Evolutionary conservation across 1,140 invertebrate genomes (phyloP), one percentile per base, ranked within the genome.

Genomic region (Venturia canescens): DNA sequence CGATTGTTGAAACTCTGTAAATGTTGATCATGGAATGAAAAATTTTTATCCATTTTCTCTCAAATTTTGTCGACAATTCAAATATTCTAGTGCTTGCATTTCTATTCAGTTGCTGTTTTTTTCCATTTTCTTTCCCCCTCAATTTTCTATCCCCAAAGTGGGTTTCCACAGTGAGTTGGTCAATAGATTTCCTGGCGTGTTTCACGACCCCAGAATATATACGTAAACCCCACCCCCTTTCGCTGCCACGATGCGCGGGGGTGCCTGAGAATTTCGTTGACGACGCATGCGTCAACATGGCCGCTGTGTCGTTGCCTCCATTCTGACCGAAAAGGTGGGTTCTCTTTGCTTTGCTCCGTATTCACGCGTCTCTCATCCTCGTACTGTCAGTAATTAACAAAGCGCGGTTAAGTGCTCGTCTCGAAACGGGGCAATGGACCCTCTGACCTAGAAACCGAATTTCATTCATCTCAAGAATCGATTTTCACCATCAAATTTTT

Each of bases 221-320:
- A 27, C 23, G 16, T 63, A 63, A 26, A 83, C 85, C 84, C 82
- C 85, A 86, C 84, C 85, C 87, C 80, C 85, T 82, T 80, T 80
- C 74, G 82, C 77, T 84, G 81, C 84, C 82, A 85, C 86, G 81
- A 84, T 82, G 78, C 83, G 81, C 72, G 71, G 71, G 80, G 83
- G 86, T 83, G 82, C 34, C 38, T 63, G 63, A 83, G 21, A 63
- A 23, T 27, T 27, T 23, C 21, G 60, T 23, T 26, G n/a, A 38
- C 29, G 83, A 89, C 88, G 88, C 89, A 91, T 84, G 89, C 90
- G 89, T 90, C 89, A 90, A 90, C 86, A 91, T 90, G 90, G 89
- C 90, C 82, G 88, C 82, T 83, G 81, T 83, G 71, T 82, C 84
- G 80, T 85, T 83, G 84, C 85, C 83, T 87, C 84, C 83, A 85